phyloP scores from a whole-genome alignment of 2,113 vertebrate genomes.

The Philantomba maxwellii region DNA sequence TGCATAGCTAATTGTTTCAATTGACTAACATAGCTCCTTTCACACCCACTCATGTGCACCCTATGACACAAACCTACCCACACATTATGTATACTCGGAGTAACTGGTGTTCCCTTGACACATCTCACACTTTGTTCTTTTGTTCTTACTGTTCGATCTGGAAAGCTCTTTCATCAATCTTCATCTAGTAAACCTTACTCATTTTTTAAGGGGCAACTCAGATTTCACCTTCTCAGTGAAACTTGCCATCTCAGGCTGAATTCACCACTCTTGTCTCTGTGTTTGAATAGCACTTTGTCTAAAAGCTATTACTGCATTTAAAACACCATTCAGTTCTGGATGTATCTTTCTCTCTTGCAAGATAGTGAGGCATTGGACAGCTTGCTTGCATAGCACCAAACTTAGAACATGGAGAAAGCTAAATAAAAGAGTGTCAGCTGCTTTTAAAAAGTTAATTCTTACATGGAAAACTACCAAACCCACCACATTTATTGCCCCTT shows the following conservation, averaged over 20 bases:
- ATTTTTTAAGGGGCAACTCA: neutral
- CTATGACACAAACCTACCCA: neutral
- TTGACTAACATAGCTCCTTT: neutral
- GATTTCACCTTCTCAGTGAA: neutral
- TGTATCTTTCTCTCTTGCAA: neutral
- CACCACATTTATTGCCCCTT: neutral
- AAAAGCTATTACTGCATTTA: neutral
- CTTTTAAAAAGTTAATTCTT: neutral
- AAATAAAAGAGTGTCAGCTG: neutral
- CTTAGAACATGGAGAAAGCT: neutral
- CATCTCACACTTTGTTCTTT: neutral
- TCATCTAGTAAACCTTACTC: neutral
- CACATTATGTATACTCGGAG: neutral
- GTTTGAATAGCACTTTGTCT: neutral
- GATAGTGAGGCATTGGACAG: neutral
- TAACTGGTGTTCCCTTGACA: neutral
- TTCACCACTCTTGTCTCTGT: neutral
- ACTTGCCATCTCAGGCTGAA: neutral
- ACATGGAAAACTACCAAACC: neutral
- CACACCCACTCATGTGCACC: neutral
- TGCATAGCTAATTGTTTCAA: neutral
- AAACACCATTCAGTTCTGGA: neutral
- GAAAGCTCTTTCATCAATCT: neutral
- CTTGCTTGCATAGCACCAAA: neutral
- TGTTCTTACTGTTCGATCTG: neutral